Base-by-base conservation (phyloP, 2,113 vertebrate species). In the Syrmaticus mikado region DNA sequence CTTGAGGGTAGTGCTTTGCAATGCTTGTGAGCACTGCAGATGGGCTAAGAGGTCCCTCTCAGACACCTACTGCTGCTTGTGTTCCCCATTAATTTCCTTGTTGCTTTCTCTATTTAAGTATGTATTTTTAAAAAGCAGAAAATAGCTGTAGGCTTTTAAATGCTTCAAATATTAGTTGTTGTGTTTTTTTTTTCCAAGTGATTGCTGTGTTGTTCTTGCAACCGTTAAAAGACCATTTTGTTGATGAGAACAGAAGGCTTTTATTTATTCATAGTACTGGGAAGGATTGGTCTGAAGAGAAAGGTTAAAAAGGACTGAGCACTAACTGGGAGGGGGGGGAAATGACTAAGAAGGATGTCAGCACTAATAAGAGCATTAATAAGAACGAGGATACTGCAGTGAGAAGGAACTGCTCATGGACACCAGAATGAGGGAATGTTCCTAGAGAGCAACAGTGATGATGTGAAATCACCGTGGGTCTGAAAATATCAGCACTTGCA, bases 251-350 rank as follows among this genome's bases (percentile, higher is more conserved):
- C 93, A 70, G 85, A 92, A 73, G 73, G 83, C 83, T 94, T 92
- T 89, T 94, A 92, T 95, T 91, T 96, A 92, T 97, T 95, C 95
- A 94, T 90, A 92, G 73, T 25, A 52, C 78, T 91, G 60, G 45
- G 81, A 93, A 88, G 76, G 95, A 52, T 43, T 85, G 36, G 76
- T 78, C 80, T 88, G 50, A 64, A 75, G 27, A 83, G 84, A 74
- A 87, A 89, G 74, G 82, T 96, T 96, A 80, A 93, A 93, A 87
- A 94, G 58, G 57, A 82, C 89, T 89, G 92, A 91, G 82, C 61
- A 66, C 75, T 84, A 75, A 50, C 34, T 80, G 62, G 50, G 55
- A 77, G 45, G 13, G 52, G 13, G 52, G 64, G 17, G 8, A 21
- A 85, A 68, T 77, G 22, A 75, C 72, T 57, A 66, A 74, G 79